phyloP scores from a whole-genome alignment of 2,888 invertebrate species.

The Ditula angustiorana region DNA sequence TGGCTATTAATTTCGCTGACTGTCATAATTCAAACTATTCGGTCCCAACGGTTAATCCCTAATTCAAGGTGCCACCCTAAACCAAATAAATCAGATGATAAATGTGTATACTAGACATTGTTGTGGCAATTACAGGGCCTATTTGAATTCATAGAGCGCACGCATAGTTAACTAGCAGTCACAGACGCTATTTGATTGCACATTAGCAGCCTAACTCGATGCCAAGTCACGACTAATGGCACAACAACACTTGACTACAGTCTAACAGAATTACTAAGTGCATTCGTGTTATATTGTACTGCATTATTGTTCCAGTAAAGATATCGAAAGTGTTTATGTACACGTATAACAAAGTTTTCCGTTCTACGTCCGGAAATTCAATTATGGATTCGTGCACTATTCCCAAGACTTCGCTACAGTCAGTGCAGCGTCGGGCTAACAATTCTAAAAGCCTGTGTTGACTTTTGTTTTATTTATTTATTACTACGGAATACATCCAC shows the following conservation, averaged over 20 bases:
- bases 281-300: constrained; percentile 23
- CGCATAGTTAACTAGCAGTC: constrained; percentile 75
- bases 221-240: constrained; percentile 79
- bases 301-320: constrained; percentile 15
- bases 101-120: constrained; percentile 51
- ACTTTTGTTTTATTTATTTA: background rate
- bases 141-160: constrained; percentile 76
- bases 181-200: constrained; percentile 75
- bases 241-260: constrained; percentile 57
- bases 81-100: constrained; percentile 32
- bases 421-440: background rate
- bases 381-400: background rate
- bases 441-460: background rate
- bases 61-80: constrained; percentile 4
- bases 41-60: constrained; percentile 9
- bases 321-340: constrained; percentile 3
- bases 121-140: constrained; percentile 63
- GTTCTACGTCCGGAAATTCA: background rate
- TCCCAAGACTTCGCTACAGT: background rate
- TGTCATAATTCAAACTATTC: constrained; percentile 18
- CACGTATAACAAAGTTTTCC: background rate
- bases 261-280: constrained; percentile 39
- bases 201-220: constrained; percentile 76
- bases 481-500: background rate
- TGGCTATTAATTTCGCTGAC: constrained; percentile 2